Percentiles rank a stretch among this genome's conserved stretches.
Conservation (phyloP, 2,113 vertebrate genomes). For the Thryonomys swinderianus region DNA sequence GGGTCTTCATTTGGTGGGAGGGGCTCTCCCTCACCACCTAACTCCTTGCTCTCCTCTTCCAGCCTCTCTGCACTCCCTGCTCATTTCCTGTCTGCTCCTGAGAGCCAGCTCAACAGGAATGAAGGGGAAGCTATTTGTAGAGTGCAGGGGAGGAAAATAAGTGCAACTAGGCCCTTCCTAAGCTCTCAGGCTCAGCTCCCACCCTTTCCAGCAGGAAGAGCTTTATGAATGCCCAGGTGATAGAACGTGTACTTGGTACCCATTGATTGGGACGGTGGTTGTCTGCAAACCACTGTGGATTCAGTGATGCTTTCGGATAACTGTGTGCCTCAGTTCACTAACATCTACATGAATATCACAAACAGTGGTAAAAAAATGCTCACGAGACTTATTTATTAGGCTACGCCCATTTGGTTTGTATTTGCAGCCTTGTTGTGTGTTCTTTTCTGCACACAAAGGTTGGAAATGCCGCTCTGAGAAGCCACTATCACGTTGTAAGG, state of each 20-base stretch:
- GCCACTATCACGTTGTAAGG: not conserved
- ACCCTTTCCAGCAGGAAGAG: not conserved
- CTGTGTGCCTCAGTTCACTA: not conserved
- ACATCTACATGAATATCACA: not conserved
- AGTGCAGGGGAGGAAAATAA: conserved; percentile 29
- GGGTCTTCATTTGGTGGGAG: conserved; percentile 14
- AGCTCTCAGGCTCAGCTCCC: not conserved
- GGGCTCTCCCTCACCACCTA: not conserved
- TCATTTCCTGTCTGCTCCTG: not conserved
- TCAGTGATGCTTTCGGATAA: conserved; percentile 10
- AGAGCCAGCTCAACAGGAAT: not conserved
- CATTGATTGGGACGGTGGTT: not conserved
- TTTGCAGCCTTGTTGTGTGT: not conserved
- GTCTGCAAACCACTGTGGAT: not conserved
- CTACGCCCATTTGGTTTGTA: not conserved
- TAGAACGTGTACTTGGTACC: not conserved
- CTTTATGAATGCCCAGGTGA: not conserved
- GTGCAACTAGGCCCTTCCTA: not conserved
- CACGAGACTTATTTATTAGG: not conserved
- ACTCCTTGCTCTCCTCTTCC: not conserved
- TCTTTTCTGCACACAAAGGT: not conserved
- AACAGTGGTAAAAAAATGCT: not conserved
- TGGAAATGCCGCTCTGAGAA: not conserved
- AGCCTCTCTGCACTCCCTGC: not conserved
- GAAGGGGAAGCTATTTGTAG: conserved; percentile 42